phyloP scores from a whole-genome alignment of 2,888 invertebrate species.

The Creontiades dilutus region DNA sequence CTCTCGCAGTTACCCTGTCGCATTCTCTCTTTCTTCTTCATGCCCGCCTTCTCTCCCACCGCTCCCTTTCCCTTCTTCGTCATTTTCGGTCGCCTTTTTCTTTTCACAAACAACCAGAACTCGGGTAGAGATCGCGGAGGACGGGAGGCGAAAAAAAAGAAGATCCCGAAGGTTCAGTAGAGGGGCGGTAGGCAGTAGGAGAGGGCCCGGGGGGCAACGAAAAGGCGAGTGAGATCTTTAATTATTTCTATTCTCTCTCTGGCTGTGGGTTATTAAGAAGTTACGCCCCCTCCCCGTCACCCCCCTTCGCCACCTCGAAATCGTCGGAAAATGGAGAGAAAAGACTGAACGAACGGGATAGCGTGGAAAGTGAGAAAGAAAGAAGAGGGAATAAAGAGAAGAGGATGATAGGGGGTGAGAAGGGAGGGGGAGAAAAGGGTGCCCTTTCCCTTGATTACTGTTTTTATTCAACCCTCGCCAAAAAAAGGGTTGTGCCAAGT shows the following conservation, averaged over 20 bases:
- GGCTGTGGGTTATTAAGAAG: slow-evolving; percentile 66
- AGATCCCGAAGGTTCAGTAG: neutral
- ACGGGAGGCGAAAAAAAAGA: slow-evolving; percentile 9
- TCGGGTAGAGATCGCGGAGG: neutral
- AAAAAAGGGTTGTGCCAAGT: slow-evolving; percentile 72
- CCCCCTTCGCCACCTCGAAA: slow-evolving; percentile 34
- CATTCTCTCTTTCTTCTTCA: neutral
- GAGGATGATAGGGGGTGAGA: neutral
- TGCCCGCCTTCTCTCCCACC: neutral
- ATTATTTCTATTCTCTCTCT: slow-evolving; percentile 68
- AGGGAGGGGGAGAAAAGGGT: neutral
- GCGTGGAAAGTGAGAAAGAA: neutral
- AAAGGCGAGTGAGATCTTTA: slow-evolving; percentile 70
- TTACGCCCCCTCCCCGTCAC: slow-evolving; percentile 44
- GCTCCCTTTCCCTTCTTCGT: neutral
- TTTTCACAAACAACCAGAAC: slow-evolving; percentile 31
- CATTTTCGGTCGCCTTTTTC: slow-evolving; percentile 16
- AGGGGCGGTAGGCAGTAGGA: neutral
- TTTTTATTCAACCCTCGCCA: slow-evolving; percentile 72
- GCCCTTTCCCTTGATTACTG: slow-evolving; percentile 62
- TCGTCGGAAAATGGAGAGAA: slow-evolving; percentile 64
- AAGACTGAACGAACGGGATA: slow-evolving; percentile 46
- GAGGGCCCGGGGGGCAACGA: neutral
- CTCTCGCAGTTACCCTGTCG: no score
- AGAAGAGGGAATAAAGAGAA: neutral